phyloP scores from a whole-genome alignment of 2,797 vertebrate species.

The Buceros bicornis region DNA sequence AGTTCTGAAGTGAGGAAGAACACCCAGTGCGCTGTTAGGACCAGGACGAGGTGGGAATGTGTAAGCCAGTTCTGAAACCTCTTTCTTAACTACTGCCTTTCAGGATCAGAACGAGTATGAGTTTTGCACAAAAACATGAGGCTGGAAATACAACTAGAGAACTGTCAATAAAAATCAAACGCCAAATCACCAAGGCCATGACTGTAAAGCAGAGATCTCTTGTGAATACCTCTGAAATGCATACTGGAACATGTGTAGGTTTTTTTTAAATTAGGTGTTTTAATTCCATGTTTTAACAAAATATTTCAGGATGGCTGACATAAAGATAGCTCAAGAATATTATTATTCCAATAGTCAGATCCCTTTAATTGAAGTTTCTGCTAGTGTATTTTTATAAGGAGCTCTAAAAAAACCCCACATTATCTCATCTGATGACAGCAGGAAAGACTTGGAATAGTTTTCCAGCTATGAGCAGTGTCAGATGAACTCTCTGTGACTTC shows the following conservation, averaged over 20 bases:
- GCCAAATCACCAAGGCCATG: not conserved
- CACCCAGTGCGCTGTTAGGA: accelerated
- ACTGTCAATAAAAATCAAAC: not conserved
- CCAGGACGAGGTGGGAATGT: not conserved
- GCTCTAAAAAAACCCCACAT: not conserved
- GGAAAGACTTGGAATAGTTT: constrained; percentile 1
- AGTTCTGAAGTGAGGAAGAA: not conserved
- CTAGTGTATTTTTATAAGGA: not conserved
- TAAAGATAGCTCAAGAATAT: not conserved
- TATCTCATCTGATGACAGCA: not conserved
- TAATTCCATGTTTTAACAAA: not conserved
- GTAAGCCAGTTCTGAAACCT: not conserved
- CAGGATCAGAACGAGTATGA: not conserved
- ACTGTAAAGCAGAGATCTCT: not conserved
- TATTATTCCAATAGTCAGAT: not conserved
- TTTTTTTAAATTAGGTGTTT: not conserved
- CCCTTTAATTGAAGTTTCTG: not conserved
- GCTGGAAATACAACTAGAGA: not conserved
- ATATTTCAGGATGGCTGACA: not conserved
- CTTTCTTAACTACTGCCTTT: not conserved
- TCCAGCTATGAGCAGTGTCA: not conserved
- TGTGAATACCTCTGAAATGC: not conserved
- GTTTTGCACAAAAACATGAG: not conserved
- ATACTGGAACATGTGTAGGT: not conserved
- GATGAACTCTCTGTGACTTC: not conserved